phyloP scores from a whole-genome alignment of 2,888 invertebrate genomes.

The Zygaena filipendulae region DNA sequence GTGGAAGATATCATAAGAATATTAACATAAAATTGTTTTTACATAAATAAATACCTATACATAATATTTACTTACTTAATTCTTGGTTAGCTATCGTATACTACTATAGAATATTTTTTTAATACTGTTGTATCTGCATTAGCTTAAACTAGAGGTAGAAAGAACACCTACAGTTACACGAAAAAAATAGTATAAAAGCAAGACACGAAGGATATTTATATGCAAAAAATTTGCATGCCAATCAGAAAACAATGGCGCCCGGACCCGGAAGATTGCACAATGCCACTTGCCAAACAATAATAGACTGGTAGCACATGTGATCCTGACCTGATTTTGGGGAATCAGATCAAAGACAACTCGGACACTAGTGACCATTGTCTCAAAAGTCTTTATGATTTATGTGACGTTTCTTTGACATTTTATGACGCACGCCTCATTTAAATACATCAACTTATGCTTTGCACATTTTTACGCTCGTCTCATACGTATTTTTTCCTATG shows the following conservation, averaged over 20 bases:
- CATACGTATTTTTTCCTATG: conserved; percentile 44
- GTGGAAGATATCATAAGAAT: too few relatives aligned
- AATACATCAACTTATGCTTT: conserved; percentile 56
- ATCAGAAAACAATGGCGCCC: conserved; percentile 33
- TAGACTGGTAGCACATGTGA: conserved; percentile 56
- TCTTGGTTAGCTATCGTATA: too few relatives aligned
- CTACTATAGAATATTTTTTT: too few relatives aligned
- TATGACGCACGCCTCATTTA: conserved; percentile 62
- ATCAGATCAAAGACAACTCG: conserved; percentile 31
- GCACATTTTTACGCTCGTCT: conserved; percentile 54
- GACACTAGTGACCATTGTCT: conserved; percentile 44
- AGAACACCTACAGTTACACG: too few relatives aligned
- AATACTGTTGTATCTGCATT: too few relatives aligned
- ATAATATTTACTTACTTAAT: too few relatives aligned
- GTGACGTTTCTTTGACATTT: conserved; percentile 55
- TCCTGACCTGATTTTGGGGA: conserved; percentile 58
- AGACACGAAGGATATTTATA: too few relatives aligned
- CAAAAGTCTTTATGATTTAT: conserved; percentile 61
- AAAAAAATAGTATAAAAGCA: too few relatives aligned
- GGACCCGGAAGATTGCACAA: conserved; percentile 64
- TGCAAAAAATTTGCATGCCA: conserved; percentile 54
- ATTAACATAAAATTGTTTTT: too few relatives aligned
- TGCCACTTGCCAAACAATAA: conserved; percentile 26
- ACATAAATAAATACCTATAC: too few relatives aligned
- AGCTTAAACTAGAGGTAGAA: too few relatives aligned